Percentiles rank a stretch among this genome's conserved stretches.
phyloP scores from a whole-genome alignment of 2,113 vertebrate species.

The Corythornis cristatus region DNA sequence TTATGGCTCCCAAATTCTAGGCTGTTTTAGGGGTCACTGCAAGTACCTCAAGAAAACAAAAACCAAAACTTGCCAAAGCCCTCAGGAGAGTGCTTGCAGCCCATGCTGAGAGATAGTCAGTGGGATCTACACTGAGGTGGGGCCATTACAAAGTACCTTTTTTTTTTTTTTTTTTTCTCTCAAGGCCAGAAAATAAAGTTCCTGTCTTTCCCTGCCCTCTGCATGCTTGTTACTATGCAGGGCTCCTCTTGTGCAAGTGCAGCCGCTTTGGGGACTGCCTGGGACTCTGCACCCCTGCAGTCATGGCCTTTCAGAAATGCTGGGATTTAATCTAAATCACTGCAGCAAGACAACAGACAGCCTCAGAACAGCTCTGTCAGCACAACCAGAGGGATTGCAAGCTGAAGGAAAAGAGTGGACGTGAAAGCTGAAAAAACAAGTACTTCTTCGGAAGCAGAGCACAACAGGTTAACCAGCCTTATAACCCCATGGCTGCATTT shows the following conservation, averaged over 20 bases:
- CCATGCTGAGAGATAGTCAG: not conserved
- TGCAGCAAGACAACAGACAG: rapidly evolving
- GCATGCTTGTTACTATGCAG: not conserved
- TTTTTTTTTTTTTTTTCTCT: not conserved
- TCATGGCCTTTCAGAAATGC: rapidly evolving
- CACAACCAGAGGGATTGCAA: rapidly evolving
- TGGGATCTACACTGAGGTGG: not conserved
- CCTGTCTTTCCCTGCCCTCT: not conserved
- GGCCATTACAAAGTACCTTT: not conserved
- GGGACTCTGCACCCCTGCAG: rapidly evolving
- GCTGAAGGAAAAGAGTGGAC: not conserved
- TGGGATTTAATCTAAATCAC: not conserved
- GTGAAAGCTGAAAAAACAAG: not conserved
- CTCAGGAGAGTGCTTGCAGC: not conserved
- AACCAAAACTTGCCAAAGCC: rapidly evolving
- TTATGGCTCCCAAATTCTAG: not conserved
- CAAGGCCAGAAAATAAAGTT: not conserved
- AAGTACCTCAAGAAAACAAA: not conserved
- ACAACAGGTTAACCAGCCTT: rapidly evolving
- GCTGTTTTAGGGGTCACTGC: not conserved
- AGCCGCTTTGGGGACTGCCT: rapidly evolving
- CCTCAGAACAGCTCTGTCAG: not conserved
- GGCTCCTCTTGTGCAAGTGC: not conserved
- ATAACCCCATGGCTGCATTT: not conserved
- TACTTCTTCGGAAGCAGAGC: not conserved